Evolutionary conservation across 2,113 vertebrate species (phyloP), one percentile per base, ranked within the genome.

Genomic region (Calyptommatus sinebrachiatus): DNA sequence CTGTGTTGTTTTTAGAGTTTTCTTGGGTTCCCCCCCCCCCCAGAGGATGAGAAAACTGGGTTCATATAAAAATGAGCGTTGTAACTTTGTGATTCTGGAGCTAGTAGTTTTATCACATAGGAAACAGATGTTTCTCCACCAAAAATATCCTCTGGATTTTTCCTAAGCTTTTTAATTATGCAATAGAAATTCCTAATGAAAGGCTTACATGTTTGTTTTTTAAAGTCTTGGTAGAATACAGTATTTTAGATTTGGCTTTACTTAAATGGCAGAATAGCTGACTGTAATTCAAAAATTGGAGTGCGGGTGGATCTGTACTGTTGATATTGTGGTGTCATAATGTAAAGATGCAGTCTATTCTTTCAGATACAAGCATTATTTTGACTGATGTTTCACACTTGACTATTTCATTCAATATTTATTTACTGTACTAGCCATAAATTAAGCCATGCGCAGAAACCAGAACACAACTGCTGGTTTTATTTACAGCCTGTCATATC

Each of bases 1-100:
- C n/a, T n/a, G n/a, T n/a, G n/a, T n/a, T n/a, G n/a, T n/a, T n/a
- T n/a, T n/a, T n/a, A n/a, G n/a, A n/a, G n/a, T n/a, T n/a, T n/a
- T n/a, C n/a, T n/a, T n/a, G n/a, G n/a, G n/a, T n/a, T n/a, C n/a
- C n/a, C n/a, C n/a, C n/a, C n/a, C n/a, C n/a, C n/a, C n/a, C n/a
- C n/a, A n/a, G n/a, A n/a, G n/a, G n/a, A n/a, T n/a, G n/a, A n/a
- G n/a, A n/a, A n/a, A n/a, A n/a, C n/a, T n/a, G n/a, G n/a, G n/a
- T 85, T 93, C 86, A 82, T 35, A 70, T 83, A 73, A 80, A 89
- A 92, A 83, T 90, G 83, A 81, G 89, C 89, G 71, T 62, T 71
- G 73, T 72, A 11, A 66, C 79, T 84, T 50, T 83, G 90, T 7
- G 79, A 83, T 62, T 80, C 82, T 73, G 75, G 78, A 62, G 80